Percentiles rank a stretch among this genome's conserved stretches.
phyloP scores from a whole-genome alignment of 64 coral and sea anemone genomes.

The Stichodactyla mertensii region DNA sequence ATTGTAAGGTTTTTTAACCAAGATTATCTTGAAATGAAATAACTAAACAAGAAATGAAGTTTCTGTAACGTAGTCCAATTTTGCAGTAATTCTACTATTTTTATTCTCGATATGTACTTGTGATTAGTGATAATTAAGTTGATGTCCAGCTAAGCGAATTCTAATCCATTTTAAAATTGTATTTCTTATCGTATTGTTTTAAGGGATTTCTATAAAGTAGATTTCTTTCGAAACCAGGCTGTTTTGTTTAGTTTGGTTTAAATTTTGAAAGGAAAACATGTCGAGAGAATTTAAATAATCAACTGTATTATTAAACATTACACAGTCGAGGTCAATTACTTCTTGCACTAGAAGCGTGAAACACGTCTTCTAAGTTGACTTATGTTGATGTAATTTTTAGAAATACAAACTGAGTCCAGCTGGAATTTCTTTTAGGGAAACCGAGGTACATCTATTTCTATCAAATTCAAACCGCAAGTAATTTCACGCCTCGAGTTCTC shows the following conservation, averaged over 20 bases:
- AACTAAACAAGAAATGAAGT: background rate
- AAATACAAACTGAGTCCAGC: background rate
- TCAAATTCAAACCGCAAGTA: background rate
- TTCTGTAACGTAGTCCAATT: background rate
- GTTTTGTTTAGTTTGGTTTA: background rate
- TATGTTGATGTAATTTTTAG: slow-evolving; percentile 6
- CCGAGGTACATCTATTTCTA: background rate
- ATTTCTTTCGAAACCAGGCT: background rate
- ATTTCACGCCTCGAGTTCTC: background rate
- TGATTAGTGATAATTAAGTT: slow-evolving; percentile 17
- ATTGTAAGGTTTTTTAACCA: background rate
- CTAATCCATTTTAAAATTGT: slow-evolving; percentile 5
- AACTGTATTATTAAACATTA: background rate
- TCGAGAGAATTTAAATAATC: background rate
- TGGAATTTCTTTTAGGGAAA: background rate
- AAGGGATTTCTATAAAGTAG: background rate
- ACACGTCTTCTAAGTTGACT: background rate
- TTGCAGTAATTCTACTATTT: background rate
- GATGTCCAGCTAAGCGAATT: background rate
- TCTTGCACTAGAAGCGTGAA: background rate
- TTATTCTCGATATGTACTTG: background rate
- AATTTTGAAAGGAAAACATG: slow-evolving; percentile 1
- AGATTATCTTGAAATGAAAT: background rate
- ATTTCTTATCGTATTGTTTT: background rate
- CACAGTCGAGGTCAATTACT: background rate